phyloP scores from a whole-genome alignment of 2,113 vertebrate species.

The Onychostoma macrolepis region DNA sequence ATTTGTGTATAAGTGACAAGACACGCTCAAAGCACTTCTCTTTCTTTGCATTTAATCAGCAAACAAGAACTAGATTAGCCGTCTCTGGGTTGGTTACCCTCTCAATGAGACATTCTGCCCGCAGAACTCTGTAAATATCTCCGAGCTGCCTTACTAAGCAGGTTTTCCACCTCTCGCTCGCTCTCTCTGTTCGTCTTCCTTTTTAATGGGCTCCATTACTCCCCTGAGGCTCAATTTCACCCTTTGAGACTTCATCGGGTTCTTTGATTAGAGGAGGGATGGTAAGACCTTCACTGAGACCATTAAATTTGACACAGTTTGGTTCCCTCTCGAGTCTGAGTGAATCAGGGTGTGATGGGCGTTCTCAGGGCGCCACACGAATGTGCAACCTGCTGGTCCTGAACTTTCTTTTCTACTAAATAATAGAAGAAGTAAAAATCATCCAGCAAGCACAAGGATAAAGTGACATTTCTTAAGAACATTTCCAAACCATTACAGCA shows the following conservation, averaged over 20 bases:
- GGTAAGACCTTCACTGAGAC: slow-evolving; percentile 42
- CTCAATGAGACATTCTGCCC: background rate
- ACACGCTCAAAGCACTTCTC: slow-evolving; percentile 1
- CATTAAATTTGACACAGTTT: slow-evolving; percentile 47
- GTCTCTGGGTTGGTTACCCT: slow-evolving; percentile 28
- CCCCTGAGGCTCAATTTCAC: slow-evolving; percentile 45
- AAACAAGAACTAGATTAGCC: slow-evolving; percentile 31
- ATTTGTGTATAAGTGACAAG: slow-evolving; percentile 18
- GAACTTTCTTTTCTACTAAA: background rate
- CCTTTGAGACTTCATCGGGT: slow-evolving; percentile 34
- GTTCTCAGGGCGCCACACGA: background rate
- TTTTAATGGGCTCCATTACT: slow-evolving; percentile 42
- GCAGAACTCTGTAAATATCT: slow-evolving; percentile 30
- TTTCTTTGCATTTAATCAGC: slow-evolving; percentile 38
- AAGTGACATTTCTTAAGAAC: background rate
- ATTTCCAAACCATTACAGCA: background rate
- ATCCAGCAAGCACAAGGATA: background rate
- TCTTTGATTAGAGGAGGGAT: slow-evolving; percentile 32
- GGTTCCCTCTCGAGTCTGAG: background rate
- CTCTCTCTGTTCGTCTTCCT: slow-evolving; percentile 1
- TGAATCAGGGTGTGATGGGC: background rate
- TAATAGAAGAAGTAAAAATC: background rate
- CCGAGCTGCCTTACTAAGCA: slow-evolving; percentile 14
- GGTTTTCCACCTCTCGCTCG: slow-evolving; percentile 8
- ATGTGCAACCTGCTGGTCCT: background rate